phyloP scores from a whole-genome alignment of 2,113 vertebrate species.

The Miniopterus natalensis region DNA sequence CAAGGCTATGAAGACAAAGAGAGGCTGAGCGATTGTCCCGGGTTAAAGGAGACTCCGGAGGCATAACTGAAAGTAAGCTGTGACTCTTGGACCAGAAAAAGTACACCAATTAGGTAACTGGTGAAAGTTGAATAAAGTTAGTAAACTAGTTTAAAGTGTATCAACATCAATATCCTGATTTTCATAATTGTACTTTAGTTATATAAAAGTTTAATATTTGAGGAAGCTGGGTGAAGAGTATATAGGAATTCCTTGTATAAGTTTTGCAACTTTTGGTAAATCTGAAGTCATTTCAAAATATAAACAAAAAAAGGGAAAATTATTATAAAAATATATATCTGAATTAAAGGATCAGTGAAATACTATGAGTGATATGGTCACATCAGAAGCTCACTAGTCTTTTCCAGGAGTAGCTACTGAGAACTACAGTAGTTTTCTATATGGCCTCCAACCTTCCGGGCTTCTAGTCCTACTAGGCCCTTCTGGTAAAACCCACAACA shows the following conservation, averaged over 20 bases:
- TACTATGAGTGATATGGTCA: not conserved
- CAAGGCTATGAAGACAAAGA: not conserved
- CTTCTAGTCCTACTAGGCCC: not conserved
- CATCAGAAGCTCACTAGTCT: not conserved
- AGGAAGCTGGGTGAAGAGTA: not conserved
- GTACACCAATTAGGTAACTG: not conserved
- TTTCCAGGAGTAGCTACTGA: not conserved
- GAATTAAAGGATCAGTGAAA: conserved; percentile 17
- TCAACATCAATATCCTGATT: not conserved
- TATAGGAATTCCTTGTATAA: not conserved
- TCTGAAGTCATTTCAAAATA: conserved; percentile 51
- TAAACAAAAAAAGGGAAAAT: not conserved
- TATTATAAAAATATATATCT: conserved; percentile 14
- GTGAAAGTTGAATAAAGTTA: not conserved
- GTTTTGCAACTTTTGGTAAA: not conserved
- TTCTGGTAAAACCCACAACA: not conserved
- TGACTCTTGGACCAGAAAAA: not conserved
- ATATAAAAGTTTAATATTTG: not conserved
- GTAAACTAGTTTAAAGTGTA: not conserved
- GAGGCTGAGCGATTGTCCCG: not conserved
- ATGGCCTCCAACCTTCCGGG: not conserved
- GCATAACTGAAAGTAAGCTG: not conserved
- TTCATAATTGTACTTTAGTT: not conserved
- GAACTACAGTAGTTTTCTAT: not conserved
- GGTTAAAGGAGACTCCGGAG: not conserved